These are phyloP conservation scores for Stenurella melanura DNA, from an alignment of 2,888 invertebrate species.

Conservation along the genomic window DNA sequence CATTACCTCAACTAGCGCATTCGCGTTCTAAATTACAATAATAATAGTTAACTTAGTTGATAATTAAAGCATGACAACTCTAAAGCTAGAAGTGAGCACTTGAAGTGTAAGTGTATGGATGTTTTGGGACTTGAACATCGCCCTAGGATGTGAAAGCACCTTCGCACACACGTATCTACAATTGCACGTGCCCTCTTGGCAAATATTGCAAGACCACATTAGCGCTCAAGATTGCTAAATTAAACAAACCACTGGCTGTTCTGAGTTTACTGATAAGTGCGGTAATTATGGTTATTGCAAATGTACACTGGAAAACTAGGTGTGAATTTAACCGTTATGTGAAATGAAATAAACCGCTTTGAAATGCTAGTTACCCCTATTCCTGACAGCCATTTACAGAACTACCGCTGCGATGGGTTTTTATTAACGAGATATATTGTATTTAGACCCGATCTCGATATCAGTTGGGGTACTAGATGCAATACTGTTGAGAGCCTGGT, in stretches of 20 bases:
- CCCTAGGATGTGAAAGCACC: conserved; percentile 49
- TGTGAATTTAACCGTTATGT: conserved; percentile 23
- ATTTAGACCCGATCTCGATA: no score
- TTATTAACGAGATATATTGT: no score
- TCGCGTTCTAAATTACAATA: conserved; percentile 30
- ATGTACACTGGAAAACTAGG: conserved; percentile 30
- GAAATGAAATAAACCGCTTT: conserved; percentile 31
- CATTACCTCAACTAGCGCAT: conserved; percentile 5
- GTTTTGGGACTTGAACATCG: conserved; percentile 41
- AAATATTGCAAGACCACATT: conserved; percentile 66
- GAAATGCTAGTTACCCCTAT: neutral
- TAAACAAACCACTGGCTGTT: conserved; percentile 67
- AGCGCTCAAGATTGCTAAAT: conserved; percentile 68
- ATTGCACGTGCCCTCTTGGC: conserved; percentile 63
- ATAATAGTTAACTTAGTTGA: conserved; percentile 51
- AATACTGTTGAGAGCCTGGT: no score
- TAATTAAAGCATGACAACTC: conserved; percentile 60
- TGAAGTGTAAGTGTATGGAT: conserved; percentile 47
- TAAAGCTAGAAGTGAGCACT: conserved; percentile 55
- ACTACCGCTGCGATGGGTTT: no score
- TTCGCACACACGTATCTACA: conserved; percentile 46
- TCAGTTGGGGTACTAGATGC: no score
- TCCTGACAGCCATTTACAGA: neutral
- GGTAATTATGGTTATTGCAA: conserved; percentile 61
- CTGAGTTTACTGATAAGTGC: conserved; percentile 66